Base-by-base conservation (phyloP, 1,140 invertebrate species). In the Cydia strobilella region DNA sequence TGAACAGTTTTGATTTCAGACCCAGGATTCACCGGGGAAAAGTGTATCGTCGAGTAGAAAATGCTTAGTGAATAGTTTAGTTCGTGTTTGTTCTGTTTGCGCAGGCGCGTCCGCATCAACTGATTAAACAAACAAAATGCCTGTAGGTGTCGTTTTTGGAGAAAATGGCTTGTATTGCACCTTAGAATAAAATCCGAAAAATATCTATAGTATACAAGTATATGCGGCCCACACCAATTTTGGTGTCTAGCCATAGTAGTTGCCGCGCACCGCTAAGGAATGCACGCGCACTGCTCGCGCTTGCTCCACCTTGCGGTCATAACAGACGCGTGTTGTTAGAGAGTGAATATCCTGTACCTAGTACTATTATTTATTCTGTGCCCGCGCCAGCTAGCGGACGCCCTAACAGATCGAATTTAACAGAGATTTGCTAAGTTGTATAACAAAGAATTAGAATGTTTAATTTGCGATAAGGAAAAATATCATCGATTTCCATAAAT, bases 71-170 rank as follows among this genome's bases (percentile, higher is more conserved):
- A 51, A 51, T 51, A 7, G 48, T 6, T 51, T 51, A n/a, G 15
- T 51, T 51, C 48, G 48, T 51, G 48, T 51, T 51, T 51, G 48
- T 51, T 23, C 54, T 59, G 54, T 59, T 59, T 59, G 54, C 54
- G 54, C 54, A 59, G 20, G 54, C 54, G 54, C 54, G 18, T 59
- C 23, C 35, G 71, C 45, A 62, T 48, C 74, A 74, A 74, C 74
- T 66, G 74, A 74, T 74, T 74, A 74, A 66, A 74, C 74, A 74
- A 74, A 74, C 23, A 74, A 74, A 74, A 69, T 23, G 59, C 23
- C 20, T 15, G 51, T 54, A 15, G 15, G 18, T 23, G 54, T 59
- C 20, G 20, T 9, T 59, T 59, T 20, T 59, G 12, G 54, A n/a
- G 54, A 59, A 59, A 59, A 59, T 23, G 6, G 1, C 18, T 6